Conservation (phyloP, 2,797 vertebrate genomes). For the Molothrus aeneus region DNA sequence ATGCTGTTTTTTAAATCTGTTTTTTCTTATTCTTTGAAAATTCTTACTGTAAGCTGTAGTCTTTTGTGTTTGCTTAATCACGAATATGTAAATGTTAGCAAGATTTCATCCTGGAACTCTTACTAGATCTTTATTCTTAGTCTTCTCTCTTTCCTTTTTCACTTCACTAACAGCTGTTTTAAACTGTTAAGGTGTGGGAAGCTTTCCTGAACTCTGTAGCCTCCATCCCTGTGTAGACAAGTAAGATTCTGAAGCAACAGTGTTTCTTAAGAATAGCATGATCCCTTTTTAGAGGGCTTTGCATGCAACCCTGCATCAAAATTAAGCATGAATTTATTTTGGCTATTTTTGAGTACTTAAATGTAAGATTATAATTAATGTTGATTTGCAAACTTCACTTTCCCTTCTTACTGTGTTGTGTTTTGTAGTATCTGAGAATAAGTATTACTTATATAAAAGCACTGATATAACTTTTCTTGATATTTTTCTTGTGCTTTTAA, state of each 20-base stretch:
- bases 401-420: slow-evolving; percentile 52
- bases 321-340: slow-evolving; percentile 79
- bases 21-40: slow-evolving; percentile 26
- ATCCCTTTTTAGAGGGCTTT: slow-evolving; percentile 69
- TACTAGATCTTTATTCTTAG: slow-evolving; percentile 76
- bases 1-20: slow-evolving; percentile 13
- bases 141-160: slow-evolving; percentile 83
- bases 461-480: not conserved
- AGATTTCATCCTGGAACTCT: slow-evolving; percentile 75
- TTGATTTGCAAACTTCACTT: slow-evolving; percentile 54
- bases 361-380: slow-evolving; percentile 24
- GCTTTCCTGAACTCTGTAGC: slow-evolving; percentile 84
- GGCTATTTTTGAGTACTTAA: slow-evolving; percentile 60
- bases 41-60: slow-evolving; percentile 5
- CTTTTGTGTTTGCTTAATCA: slow-evolving; percentile 14
- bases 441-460: not conserved
- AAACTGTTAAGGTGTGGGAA: slow-evolving; percentile 90
- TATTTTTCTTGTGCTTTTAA: slow-evolving; percentile 13
- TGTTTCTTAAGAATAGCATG: slow-evolving; percentile 80
- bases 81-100: slow-evolving; percentile 40
- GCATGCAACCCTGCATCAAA: slow-evolving; percentile 78
- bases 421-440: not conserved
- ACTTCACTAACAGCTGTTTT: slow-evolving; percentile 92
- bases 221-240: slow-evolving; percentile 82
- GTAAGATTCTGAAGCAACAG: slow-evolving; percentile 82